phyloP scores from a whole-genome alignment of 2,113 vertebrate species.

The Leuciscus idus region DNA sequence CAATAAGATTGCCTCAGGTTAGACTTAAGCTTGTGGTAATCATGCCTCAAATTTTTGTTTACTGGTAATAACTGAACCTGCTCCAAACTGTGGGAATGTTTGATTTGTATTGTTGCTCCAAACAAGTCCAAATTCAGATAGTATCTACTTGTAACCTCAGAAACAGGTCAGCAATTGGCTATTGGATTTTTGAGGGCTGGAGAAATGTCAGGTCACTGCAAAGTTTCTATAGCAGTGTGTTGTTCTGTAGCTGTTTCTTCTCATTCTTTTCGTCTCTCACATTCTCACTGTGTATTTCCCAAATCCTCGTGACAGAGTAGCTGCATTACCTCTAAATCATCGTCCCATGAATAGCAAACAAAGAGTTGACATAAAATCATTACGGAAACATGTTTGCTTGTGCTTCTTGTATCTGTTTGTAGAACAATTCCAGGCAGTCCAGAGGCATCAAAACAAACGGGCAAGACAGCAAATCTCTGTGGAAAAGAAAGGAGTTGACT shows the following conservation, averaged over 20 bases:
- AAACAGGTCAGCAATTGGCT: neutral
- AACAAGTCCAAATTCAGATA: neutral
- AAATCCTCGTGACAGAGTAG: conserved; percentile 9
- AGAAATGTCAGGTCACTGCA: neutral
- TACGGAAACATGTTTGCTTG: conserved; percentile 21
- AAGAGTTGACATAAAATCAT: conserved; percentile 13
- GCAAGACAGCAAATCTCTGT: neutral
- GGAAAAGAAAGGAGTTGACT: neutral
- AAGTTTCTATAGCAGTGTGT: neutral
- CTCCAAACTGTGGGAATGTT: neutral
- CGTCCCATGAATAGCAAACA: neutral
- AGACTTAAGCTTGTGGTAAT: neutral
- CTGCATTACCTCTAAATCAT: conserved; percentile 4
- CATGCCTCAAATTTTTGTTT: neutral
- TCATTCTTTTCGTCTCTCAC: neutral
- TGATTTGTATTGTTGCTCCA: neutral
- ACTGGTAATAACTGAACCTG: neutral
- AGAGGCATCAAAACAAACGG: neutral
- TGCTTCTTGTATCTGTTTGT: neutral
- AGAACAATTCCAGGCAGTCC: neutral
- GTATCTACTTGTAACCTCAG: neutral
- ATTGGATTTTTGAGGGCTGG: conserved; percentile 20
- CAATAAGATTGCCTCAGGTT: neutral
- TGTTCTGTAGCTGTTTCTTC: neutral
- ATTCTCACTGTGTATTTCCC: neutral